Percentiles rank a stretch among this genome's conserved stretches.
Evolutionary conservation across 1,140 invertebrate species (phyloP).

Genomic region (Pogonus chalceus): DNA sequence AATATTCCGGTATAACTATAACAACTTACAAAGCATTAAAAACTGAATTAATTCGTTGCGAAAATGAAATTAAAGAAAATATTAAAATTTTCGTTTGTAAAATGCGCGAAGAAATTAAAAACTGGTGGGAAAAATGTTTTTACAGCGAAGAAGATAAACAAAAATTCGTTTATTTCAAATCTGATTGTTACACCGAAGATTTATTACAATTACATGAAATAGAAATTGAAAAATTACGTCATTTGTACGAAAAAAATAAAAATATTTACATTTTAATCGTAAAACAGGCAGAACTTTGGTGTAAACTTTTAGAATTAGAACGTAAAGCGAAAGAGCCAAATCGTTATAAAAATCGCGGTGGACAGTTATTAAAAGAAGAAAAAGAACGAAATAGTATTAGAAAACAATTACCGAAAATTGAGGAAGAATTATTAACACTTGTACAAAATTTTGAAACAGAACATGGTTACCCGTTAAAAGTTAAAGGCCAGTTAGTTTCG

Average conservation of each 20-base stretch:
- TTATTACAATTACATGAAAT: conserved; percentile 61
- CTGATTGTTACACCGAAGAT: conserved; percentile 61
- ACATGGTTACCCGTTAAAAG: conserved; percentile 42
- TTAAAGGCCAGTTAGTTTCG: conserved; percentile 40
- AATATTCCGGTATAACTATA: conserved; percentile 40
- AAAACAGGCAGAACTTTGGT: conserved; percentile 51
- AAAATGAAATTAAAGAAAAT: conserved; percentile 51
- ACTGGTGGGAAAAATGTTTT: conserved; percentile 63
- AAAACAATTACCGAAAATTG: conserved; percentile 44
- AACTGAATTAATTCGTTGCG: conserved; percentile 50
- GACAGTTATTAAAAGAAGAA: conserved; percentile 71
- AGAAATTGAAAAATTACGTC: conserved; percentile 56
- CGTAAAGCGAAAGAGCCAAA: conserved; percentile 62
- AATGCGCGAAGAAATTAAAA: conserved; percentile 51
- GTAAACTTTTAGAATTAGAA: conserved; percentile 58
- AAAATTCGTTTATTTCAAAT: conserved; percentile 48
- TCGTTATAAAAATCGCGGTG: conserved; percentile 74
- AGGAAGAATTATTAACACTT: conserved; percentile 45
- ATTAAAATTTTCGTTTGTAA: conserved; percentile 57
- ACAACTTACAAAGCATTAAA: conserved; percentile 42
- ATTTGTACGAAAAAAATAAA: conserved; percentile 55
- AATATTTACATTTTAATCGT: conserved; percentile 52
- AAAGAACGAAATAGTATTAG: conserved; percentile 63
- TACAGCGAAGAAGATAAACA: conserved; percentile 49
- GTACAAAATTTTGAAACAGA: conserved; percentile 42